Conservation (phyloP, 2,113 vertebrate species). For the Acrocephalus arundinaceus region DNA sequence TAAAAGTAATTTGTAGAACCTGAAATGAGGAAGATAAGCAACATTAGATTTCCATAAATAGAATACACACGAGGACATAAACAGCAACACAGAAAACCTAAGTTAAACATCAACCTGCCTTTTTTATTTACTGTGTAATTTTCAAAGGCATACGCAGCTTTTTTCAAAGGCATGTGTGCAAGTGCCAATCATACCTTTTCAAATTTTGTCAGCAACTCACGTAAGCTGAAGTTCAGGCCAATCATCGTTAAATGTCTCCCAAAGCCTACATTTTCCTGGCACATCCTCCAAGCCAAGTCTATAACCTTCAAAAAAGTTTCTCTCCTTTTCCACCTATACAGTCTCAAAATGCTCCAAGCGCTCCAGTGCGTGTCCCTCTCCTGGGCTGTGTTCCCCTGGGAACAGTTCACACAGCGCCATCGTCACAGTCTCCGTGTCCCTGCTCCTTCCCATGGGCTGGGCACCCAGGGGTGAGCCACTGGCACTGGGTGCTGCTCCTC, state of each 20-base stretch:
- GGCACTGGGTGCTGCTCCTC: neutral
- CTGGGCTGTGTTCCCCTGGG: slow-evolving; percentile 25
- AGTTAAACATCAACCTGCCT: neutral
- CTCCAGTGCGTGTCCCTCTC: slow-evolving; percentile 45
- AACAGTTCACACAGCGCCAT: slow-evolving; percentile 46
- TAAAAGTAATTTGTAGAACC: neutral
- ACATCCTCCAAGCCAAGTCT: slow-evolving; percentile 58
- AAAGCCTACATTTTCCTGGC: slow-evolving; percentile 76
- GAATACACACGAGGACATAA: neutral
- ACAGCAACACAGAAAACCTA: neutral
- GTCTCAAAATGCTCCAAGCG: slow-evolving; percentile 38
- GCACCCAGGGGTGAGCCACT: neutral
- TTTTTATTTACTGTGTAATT: neutral
- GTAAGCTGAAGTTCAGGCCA: slow-evolving; percentile 91
- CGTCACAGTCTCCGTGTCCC: slow-evolving; percentile 6
- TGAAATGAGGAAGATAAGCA: neutral
- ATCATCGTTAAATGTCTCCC: slow-evolving; percentile 85
- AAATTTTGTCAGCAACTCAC: slow-evolving; percentile 88
- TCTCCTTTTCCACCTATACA: slow-evolving; percentile 54
- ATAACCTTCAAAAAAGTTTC: slow-evolving; percentile 18
- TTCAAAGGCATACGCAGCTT: neutral
- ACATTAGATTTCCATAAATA: neutral
- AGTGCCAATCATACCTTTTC: slow-evolving; percentile 88
- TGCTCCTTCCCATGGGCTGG: slow-evolving; percentile 11
- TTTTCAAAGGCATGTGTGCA: neutral